phyloP scores from a whole-genome alignment of 2,113 vertebrate genomes.

The Brachypodius melanocephalos region DNA sequence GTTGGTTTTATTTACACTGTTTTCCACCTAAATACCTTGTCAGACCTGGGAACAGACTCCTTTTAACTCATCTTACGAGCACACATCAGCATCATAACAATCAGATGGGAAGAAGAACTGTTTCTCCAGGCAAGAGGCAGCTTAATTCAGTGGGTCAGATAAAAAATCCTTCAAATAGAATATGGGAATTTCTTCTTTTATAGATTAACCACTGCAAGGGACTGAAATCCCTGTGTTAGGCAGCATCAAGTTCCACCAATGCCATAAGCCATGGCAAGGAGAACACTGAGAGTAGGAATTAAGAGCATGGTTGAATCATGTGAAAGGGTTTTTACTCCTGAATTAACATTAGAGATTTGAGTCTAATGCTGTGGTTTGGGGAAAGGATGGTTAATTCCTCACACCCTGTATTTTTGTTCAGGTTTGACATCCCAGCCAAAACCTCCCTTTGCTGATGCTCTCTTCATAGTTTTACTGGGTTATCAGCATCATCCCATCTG shows the following conservation, averaged over 20 bases:
- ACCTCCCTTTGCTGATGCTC: not conserved
- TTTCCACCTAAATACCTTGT: not conserved
- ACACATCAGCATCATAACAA: not conserved
- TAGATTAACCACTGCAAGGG: not conserved
- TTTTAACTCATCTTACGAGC: not conserved
- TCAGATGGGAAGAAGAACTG: not conserved
- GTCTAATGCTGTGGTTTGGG: not conserved
- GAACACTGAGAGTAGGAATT: not conserved
- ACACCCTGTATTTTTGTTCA: not conserved
- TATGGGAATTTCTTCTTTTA: not conserved
- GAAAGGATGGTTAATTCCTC: not conserved
- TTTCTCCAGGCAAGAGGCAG: not conserved
- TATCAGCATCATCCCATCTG: not conserved
- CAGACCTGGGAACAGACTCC: not conserved
- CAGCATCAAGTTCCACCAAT: not conserved
- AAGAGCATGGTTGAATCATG: not conserved
- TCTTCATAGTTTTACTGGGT: not conserved
- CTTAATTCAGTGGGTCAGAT: not conserved
- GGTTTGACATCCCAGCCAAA: not conserved
- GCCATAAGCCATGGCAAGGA: not conserved
- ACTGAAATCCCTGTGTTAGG: not conserved
- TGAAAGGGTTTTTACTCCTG: not conserved
- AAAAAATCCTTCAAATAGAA: not conserved
- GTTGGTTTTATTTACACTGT: not conserved
- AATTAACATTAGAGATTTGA: not conserved